Conservation (phyloP, 2,113 vertebrate genomes). For the Sturnus vulgaris region DNA sequence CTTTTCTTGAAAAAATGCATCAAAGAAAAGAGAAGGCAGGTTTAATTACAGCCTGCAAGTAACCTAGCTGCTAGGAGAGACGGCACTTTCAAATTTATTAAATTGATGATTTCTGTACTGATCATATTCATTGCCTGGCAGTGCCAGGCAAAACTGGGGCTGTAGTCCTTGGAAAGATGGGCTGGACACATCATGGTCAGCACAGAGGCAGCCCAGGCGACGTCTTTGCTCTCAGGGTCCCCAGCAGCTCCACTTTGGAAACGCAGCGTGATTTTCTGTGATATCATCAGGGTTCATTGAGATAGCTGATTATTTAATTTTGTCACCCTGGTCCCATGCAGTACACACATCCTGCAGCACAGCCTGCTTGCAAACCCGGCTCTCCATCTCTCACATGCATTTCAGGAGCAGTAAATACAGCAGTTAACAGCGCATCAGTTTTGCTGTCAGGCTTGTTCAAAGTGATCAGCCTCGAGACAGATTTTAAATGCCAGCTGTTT, state of each 20-base stretch:
- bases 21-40: neutral
- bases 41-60: neutral
- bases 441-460: neutral
- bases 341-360: neutral
- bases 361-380: neutral
- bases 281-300: rapidly evolving
- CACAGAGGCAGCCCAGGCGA: neutral
- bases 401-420: neutral
- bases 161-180: neutral
- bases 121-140: neutral
- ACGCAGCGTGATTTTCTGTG: neutral
- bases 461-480: neutral
- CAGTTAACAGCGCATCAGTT: neutral
- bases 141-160: neutral
- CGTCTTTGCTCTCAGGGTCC: neutral
- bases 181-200: rapidly evolving
- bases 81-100: neutral
- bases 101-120: neutral
- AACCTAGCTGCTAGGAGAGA: neutral
- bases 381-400: rapidly evolving
- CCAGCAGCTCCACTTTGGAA: neutral
- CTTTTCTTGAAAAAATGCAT: neutral
- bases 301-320: neutral
- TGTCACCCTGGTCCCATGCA: too few relatives aligned
- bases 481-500: neutral